Base-by-base conservation (phyloP, 2,888 invertebrate species). In the Meiosimyza platycephala region DNA sequence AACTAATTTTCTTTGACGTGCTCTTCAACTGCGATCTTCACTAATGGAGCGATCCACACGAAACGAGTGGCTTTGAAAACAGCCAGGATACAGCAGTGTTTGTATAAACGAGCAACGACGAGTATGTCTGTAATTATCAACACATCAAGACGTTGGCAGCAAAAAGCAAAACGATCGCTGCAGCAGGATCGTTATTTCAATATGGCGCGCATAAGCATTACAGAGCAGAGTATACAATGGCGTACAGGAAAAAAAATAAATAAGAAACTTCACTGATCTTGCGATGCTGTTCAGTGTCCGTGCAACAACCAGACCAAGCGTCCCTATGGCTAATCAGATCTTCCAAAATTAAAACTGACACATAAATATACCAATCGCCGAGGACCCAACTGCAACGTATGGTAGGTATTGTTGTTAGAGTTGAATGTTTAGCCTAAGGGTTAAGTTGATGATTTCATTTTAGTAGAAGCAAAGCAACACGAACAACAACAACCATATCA, bases 11-110 rank as follows among this genome's bases (percentile, higher is more conserved):
- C 57, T 18, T n/a, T 16, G 22, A 40, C 40, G 9, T 40, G 40
- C 40, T 40, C 40, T 40, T 40, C 57, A 40, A 55, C 11, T 33
- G n/a, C 18, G 54, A 55, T 57, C 55, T 22, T 59, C 72, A 47
- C 72, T 74, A 74, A 74, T 74, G 74, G 74, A 74, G 74, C 74
- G 71, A 74, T 74, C 74, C 72, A 64, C 72, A 70, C 71, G 64
- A 69, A 67, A 57, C 74, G 28, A 28, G 28, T 28, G 28, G 28
- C 28, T 28, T 28, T 28, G 28, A 4, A 28, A 28, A 28, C 28
- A 65, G 52, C 52, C 51, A 15, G 51, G 50, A 28, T 6, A 50
- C 50, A 63, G 16, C 28, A 68, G 68, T 68, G 48, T 68, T 59
- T 50, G 68, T 22, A 15, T 50, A 48, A 68, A 68, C 50, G 68